Conservation (phyloP, 2,113 vertebrate species). For the Sander lucioperca region DNA sequence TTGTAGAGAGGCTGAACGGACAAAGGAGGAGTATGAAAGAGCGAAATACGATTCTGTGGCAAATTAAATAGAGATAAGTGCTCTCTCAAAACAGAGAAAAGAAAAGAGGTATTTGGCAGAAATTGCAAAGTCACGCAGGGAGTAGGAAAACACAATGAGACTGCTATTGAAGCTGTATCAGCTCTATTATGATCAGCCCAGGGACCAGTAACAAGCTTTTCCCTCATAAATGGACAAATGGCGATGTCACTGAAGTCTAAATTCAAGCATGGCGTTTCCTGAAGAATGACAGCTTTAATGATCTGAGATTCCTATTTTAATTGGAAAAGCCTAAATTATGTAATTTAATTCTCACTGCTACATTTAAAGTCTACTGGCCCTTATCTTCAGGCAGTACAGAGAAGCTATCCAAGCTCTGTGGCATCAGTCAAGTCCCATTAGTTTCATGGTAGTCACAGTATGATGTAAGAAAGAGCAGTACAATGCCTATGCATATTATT, state of each 20-base stretch:
- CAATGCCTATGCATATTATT: conserved; percentile 16
- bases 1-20: conserved; percentile 24
- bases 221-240: conserved; percentile 27
- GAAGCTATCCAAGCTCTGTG: conserved; percentile 10
- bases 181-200: conserved; percentile 32
- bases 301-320: conserved; percentile 31
- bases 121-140: conserved; percentile 32
- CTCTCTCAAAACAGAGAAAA: conserved; percentile 27
- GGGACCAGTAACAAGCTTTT: conserved; percentile 34
- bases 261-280: conserved; percentile 24
- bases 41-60: conserved; percentile 28
- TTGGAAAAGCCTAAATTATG: conserved; percentile 39
- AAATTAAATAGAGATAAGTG: conserved; percentile 61
- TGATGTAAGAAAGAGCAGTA: conserved; percentile 30
- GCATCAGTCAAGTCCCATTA: conserved; percentile 6
- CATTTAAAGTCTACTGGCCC: conserved; percentile 35
- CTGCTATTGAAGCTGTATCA: conserved; percentile 17
- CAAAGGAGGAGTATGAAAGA: conserved; percentile 30
- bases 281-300: conserved; percentile 36
- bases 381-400: conserved; percentile 30
- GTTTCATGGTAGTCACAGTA: conserved; percentile 13
- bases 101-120: conserved; percentile 28
- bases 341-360: conserved; percentile 54
- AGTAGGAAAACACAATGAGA: conserved; percentile 37
- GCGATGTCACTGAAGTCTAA: conserved; percentile 9